Percentiles rank a stretch among this genome's conserved stretches.
Evolutionary conservation across 2,113 vertebrate species (phyloP).

Genomic region (Mustelus asterias): DNA sequence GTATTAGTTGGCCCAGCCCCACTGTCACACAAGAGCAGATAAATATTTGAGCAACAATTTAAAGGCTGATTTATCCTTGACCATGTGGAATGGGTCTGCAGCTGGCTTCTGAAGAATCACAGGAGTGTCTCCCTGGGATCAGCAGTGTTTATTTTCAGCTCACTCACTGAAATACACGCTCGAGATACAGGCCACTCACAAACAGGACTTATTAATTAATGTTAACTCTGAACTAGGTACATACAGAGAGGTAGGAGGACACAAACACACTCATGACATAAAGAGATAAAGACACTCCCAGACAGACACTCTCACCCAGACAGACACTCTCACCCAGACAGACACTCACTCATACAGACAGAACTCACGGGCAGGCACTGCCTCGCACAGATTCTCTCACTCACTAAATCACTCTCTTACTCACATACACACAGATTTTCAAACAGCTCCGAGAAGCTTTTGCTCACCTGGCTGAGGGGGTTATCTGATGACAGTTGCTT

Average conservation of each 20-base stretch:
- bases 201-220: not conserved
- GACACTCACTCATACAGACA: slow-evolving; percentile 6
- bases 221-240: not conserved
- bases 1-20: not conserved
- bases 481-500: not conserved
- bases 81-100: not conserved
- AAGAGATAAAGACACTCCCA: no score
- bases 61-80: no score
- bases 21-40: no score
- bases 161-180: not conserved
- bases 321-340: not conserved
- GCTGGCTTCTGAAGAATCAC: not conserved
- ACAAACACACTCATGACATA: no score
- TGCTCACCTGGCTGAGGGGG: slow-evolving; percentile 37
- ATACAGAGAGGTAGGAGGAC: no score
- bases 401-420: not conserved
- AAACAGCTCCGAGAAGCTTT: no score
- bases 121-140: no score
- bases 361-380: not conserved
- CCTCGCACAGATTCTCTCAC: not conserved
- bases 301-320: no score
- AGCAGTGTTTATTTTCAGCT: not conserved
- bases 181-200: not conserved
- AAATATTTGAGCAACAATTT: no score
- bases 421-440: not conserved